Conservation (phyloP, 2,888 invertebrate species). For the Drosophila colorata region DNA sequence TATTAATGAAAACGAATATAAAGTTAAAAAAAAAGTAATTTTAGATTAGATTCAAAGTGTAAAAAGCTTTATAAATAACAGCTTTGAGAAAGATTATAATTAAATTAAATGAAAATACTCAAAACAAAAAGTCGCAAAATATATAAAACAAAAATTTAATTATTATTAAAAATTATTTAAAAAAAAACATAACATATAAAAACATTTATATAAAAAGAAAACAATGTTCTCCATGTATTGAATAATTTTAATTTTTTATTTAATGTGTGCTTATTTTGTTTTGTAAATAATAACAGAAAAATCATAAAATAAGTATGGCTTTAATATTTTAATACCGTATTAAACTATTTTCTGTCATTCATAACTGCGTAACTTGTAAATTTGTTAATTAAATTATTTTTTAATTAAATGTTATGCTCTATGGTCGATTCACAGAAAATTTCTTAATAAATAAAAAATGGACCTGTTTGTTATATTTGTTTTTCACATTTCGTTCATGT, state of each 20-base stretch:
- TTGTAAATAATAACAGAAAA: too few relatives aligned
- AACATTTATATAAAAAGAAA: too few relatives aligned
- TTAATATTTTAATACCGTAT: neutral
- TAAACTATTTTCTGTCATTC: neutral
- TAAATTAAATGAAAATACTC: neutral
- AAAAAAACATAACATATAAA: too few relatives aligned
- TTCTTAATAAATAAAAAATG: neutral
- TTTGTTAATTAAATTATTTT: constrained; percentile 5
- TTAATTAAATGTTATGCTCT: neutral
- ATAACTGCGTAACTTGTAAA: neutral
- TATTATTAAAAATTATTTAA: too few relatives aligned
- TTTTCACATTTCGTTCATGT: neutral
- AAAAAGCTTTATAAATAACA: neutral
- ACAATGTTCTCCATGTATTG: too few relatives aligned
- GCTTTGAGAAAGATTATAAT: too few relatives aligned
- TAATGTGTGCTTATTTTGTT: too few relatives aligned
- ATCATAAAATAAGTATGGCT: neutral
- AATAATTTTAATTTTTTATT: too few relatives aligned
- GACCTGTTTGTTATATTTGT: neutral
- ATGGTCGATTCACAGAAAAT: neutral
- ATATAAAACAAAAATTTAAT: neutral
- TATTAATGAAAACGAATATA: too few relatives aligned
- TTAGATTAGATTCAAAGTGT: neutral
- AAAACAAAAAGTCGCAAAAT: neutral
- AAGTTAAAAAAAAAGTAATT: too few relatives aligned